These are phyloP conservation scores for Rhabdomys pumilio DNA, from an alignment of 2,797 vertebrate species.

Conservation along the genomic window DNA sequence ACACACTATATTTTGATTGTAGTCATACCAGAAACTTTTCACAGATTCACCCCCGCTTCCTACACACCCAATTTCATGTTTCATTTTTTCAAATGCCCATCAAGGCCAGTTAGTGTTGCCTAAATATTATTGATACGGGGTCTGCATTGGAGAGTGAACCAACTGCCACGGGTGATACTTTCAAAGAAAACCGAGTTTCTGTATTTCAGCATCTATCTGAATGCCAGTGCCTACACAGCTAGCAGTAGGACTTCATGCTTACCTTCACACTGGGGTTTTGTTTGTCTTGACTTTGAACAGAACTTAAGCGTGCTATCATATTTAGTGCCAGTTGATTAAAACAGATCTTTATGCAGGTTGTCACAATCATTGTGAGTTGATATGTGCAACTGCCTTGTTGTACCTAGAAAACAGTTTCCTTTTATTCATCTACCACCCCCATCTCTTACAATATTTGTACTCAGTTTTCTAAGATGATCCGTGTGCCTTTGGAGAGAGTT, in stretches of 20 bases:
- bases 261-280: not conserved
- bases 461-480: not conserved
- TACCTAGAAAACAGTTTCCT: not conserved
- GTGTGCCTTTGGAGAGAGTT: too few species aligned
- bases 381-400: not conserved
- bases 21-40: not conserved
- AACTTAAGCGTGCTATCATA: too few species aligned
- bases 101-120: not conserved
- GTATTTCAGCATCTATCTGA: not conserved
- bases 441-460: not conserved
- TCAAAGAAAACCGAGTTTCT: not conserved
- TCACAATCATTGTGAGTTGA: not conserved
- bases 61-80: not conserved
- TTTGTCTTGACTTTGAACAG: not conserved
- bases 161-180: not conserved
- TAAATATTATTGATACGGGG: not conserved
- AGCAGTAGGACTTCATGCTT: too few species aligned
- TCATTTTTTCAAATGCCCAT: not conserved
- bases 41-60: not conserved
- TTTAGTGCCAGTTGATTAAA: not conserved
- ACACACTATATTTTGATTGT: not conserved
- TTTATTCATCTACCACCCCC: not conserved
- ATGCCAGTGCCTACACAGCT: not conserved
- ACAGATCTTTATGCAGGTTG: not conserved
- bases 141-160: not conserved